These are phyloP conservation scores for Gasterosteus aculeatus DNA, from an alignment of 2,113 vertebrate species.

Conservation along the genomic window DNA sequence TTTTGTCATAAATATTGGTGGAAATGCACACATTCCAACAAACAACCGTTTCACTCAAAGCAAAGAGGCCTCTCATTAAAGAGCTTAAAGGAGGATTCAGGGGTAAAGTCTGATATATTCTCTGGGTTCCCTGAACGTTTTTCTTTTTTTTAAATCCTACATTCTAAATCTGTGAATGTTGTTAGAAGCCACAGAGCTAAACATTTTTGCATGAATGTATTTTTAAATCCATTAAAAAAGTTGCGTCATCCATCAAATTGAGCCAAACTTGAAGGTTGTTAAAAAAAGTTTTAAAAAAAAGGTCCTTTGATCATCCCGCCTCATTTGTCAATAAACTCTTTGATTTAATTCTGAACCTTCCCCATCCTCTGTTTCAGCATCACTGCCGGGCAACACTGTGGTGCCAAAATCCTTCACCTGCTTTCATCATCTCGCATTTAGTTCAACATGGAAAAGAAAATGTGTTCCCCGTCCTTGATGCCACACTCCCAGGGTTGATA, in stretches of 20 bases:
- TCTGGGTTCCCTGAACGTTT: too few species aligned
- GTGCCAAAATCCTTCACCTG: neutral
- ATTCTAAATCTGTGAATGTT: neutral
- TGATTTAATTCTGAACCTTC: neutral
- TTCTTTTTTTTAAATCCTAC: too few species aligned
- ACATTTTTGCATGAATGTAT: neutral
- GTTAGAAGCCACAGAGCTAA: neutral
- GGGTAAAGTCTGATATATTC: too few species aligned
- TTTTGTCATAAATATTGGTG: neutral
- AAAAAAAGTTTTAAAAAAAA: neutral
- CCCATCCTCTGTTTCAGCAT: conserved; percentile 11
- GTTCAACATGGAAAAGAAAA: conserved; percentile 13
- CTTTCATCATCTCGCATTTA: conserved; percentile 5
- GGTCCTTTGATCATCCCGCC: neutral
- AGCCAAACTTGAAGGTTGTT: neutral
- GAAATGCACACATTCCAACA: neutral
- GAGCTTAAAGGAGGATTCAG: neutral
- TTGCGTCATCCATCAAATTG: neutral
- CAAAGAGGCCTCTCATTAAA: neutral
- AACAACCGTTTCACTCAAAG: neutral
- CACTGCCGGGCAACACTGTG: neutral
- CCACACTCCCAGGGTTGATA: neutral
- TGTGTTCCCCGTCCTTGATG: neutral
- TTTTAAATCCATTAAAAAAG: neutral
- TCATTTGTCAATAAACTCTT: conserved; percentile 3